A percentile compares a stretch with the other conserved stretches of the same genome.
Evolutionary conservation across 2,113 vertebrate genomes (phyloP).

Genomic region (Pyxicephalus adspersus): DNA sequence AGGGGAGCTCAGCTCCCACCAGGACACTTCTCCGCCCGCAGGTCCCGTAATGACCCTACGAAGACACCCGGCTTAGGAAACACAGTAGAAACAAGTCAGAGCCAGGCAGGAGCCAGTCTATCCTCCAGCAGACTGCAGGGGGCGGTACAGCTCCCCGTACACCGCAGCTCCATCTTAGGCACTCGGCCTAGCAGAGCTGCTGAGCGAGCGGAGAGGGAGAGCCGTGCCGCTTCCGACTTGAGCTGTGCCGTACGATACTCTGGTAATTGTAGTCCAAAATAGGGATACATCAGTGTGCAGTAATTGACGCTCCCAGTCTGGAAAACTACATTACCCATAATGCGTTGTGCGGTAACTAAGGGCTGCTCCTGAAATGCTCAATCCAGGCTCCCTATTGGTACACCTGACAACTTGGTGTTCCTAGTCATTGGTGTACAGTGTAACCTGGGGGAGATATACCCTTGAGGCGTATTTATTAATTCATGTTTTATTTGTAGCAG

Average conservation of each 20-base stretch:
- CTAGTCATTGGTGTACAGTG: too few relatives aligned
- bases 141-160: not conserved
- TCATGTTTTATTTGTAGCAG: too few relatives aligned
- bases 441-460: too few relatives aligned
- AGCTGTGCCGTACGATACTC: not conserved
- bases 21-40: not conserved
- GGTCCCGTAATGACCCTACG: not conserved
- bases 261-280: not conserved
- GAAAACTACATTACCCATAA: conserved; percentile 26
- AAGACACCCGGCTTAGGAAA: not conserved
- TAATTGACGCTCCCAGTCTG: not conserved
- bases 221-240: conserved; percentile 5
- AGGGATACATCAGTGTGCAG: not conserved
- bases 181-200: not conserved
- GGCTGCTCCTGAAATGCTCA: not conserved
- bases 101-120: not conserved
- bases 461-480: too few relatives aligned
- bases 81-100: conserved; percentile 1
- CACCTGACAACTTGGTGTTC: too few relatives aligned
- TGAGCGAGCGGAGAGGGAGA: not conserved
- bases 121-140: not conserved
- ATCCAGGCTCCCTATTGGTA: too few relatives aligned
- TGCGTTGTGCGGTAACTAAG: not conserved
- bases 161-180: not conserved
- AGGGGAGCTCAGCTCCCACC: conserved; percentile 59